Evolutionary conservation across 2,888 invertebrate genomes (phyloP).

Genomic region (Xestia sexstrigata): DNA sequence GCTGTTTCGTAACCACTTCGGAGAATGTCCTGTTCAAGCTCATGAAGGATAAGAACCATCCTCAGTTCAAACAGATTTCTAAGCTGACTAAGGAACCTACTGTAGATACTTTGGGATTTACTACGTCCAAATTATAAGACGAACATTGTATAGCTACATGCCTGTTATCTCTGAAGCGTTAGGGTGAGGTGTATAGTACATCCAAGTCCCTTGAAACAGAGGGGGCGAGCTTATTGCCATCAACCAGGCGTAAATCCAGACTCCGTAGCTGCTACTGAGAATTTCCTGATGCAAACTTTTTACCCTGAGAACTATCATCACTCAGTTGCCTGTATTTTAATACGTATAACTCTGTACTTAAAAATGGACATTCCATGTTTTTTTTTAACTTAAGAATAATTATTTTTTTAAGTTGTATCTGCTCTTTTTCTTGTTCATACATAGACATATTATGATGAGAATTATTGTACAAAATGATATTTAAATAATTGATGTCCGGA

Average conservation of each 20-base stretch:
- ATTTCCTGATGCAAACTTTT: background rate
- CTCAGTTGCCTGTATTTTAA: background rate
- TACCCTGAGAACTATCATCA: background rate
- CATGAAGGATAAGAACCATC: constrained; percentile 22
- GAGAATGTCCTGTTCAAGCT: constrained; percentile 35
- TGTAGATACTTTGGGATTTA: constrained; percentile 19
- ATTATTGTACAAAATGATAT: background rate
- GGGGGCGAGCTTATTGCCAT: background rate
- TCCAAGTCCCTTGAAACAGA: background rate
- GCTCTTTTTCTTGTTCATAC: background rate
- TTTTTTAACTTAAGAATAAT: background rate
- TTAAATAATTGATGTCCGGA: background rate
- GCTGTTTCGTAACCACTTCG: constrained; percentile 60
- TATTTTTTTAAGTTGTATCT: background rate
- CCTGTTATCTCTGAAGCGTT: background rate
- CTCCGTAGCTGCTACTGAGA: background rate
- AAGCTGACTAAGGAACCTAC: constrained; percentile 16
- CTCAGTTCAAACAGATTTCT: constrained; percentile 26
- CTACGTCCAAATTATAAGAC: constrained; percentile 13
- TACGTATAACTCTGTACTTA: background rate
- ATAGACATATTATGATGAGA: no score
- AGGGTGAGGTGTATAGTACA: background rate
- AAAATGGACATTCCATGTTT: constrained; percentile 23
- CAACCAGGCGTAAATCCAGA: background rate
- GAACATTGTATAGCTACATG: background rate